Base-by-base conservation (phyloP, 2,888 invertebrate species). In the Cancer borealis region DNA sequence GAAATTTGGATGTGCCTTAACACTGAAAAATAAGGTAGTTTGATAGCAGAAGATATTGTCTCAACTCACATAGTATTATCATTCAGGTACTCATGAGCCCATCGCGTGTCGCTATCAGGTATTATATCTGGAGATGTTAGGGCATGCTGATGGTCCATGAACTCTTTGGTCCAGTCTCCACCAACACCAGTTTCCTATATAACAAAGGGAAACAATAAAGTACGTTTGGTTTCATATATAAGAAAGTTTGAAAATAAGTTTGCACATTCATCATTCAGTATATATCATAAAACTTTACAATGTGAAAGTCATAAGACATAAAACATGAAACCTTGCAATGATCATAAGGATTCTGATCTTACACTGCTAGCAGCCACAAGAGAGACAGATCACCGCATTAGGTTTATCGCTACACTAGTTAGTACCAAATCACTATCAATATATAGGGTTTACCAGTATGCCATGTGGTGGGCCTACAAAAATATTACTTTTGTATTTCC, bases 121-220 rank as follows among this genome's bases (percentile, higher is more conserved):
- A 94, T 94, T 17, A 94, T 94, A 39, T 94, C 94, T 10, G 94
- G 94, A 90, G 94, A 94, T 0, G 94, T 94, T 21, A 94, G 92
- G n/a, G 88, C 94, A 87, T 92, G 92, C 30, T 93, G 93, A 45
- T 92, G 94, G 26, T 94, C 94, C n/a, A 94, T 79, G 89, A 94
- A 94, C 54, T 90, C 94, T 60, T 94, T 94, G 30, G 88, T 94
- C 94, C 94, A 94, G 90, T 94, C 94, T 26, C 94, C 92, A 30
- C 79, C 94, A 47, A 90, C 92, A 14, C 93, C 92, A 49, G 79
- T 92, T 66, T 93, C 93, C 93, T 88, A 88, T 30, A 12, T 60
- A 73, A 26, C 26, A 10, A 26, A 60, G 73, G 21, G 66, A n/a
- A 21, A 60, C 17, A 60, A 21, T 3, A 14, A 0, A 21, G 21